Conservation (phyloP, 2,888 invertebrate species). For the Conchocele bisecta region DNA sequence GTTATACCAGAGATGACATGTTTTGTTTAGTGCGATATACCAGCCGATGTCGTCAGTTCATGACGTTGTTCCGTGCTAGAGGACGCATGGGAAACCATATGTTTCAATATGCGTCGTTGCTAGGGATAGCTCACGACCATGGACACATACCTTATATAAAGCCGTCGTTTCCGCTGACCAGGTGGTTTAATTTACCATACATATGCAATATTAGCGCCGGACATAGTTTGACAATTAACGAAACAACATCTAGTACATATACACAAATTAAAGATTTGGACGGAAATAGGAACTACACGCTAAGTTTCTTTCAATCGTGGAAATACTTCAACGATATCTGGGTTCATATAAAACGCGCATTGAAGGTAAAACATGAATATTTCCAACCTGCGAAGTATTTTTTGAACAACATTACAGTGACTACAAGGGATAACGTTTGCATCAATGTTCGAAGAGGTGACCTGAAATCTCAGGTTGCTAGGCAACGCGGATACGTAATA, state of each 20-base stretch:
- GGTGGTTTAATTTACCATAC: slow-evolving; percentile 51
- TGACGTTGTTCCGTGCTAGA: no score
- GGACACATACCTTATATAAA: slow-evolving; percentile 56
- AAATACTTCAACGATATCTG: slow-evolving; percentile 61
- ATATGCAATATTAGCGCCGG: slow-evolving; percentile 9
- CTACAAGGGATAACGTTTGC: slow-evolving; percentile 46
- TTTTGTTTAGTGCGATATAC: no score
- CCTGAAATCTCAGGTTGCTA: slow-evolving; percentile 28
- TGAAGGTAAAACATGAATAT: slow-evolving; percentile 52
- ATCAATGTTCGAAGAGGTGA: slow-evolving; percentile 68
- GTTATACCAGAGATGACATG: no score
- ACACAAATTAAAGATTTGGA: slow-evolving; percentile 35
- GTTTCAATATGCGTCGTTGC: slow-evolving; percentile 65
- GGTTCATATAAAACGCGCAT: slow-evolving; percentile 43
- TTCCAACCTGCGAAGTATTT: slow-evolving; percentile 29
- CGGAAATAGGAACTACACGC: slow-evolving; percentile 57
- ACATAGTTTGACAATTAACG: slow-evolving; percentile 28
- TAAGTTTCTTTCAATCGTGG: slow-evolving; percentile 70
- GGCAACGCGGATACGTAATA: slow-evolving; percentile 57
- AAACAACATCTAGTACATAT: slow-evolving; percentile 47
- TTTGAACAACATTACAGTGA: slow-evolving; percentile 15
- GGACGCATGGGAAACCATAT: slow-evolving; percentile 70
- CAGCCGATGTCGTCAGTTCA: no score
- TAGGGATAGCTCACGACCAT: slow-evolving; percentile 56
- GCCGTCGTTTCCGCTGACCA: slow-evolving; percentile 26